Base-by-base conservation (phyloP, 2,888 invertebrate species). In the Melanargia galathea region DNA sequence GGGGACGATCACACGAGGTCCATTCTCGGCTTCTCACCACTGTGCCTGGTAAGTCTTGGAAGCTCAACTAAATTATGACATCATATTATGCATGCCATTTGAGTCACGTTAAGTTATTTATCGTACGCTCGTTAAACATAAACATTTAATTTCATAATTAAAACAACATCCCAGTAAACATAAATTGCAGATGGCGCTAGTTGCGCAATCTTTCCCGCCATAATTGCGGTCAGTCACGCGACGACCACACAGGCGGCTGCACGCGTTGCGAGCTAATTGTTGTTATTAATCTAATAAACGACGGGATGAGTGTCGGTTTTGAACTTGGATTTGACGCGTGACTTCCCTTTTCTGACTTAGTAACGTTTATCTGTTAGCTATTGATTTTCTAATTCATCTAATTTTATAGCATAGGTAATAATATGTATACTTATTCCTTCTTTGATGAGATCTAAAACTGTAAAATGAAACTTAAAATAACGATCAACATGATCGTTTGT, bases 191-290 rank as follows among this genome's bases (percentile, higher is more conserved):
- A 66, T 66, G 69, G 81, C 78, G 79, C 73, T 76, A 72, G 77
- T 75, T 79, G 75, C 75, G 74, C 75, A 75, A 72, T 69, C 13
- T 35, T 52, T 52, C 67, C 70, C 70, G 54, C 57, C 59, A 66
- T 75, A 85, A 86, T 84, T 72, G 76, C 57, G 61, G 65, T 70
- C 83, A 86, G 87, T 83, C 87, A 87, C 87, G 88, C 85, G 73
- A 84, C 67, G 86, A 79, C 87, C 88, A 83, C 88, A 84, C 88
- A 82, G 76, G 75, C 67, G 70, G 72, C 64, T 68, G 71, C 82
- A 83, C 84, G 83, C 77, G 81, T 77, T 69, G 69, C 74, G 72
- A 67, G 71, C 67, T 75, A 78, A 85, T 80, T 75, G 78, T 79
- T 79, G 75, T 77, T 77, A 82, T 84, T 78, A 78, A 78, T 77